Conservation (phyloP, 2,888 invertebrate species). For the Ormyrus rosae region DNA sequence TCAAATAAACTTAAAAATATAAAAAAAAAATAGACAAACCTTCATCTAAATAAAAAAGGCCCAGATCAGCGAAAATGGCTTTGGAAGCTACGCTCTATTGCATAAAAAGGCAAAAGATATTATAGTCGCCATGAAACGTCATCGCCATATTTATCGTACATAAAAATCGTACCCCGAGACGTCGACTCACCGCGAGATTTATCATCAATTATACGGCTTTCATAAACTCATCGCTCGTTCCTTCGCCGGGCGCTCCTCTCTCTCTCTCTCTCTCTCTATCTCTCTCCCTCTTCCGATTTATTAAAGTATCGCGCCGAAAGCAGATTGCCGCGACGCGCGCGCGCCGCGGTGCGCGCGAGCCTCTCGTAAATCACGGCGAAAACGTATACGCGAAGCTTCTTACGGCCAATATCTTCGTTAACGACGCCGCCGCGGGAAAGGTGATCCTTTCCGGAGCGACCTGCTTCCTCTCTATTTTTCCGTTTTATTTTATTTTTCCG, state of each 20-base stretch:
- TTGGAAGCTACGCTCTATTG: too few relatives aligned
- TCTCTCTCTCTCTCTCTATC: too few relatives aligned
- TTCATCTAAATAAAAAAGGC: too few relatives aligned
- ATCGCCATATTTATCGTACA: conserved; percentile 39
- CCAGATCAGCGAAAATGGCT: too few relatives aligned
- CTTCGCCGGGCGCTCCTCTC: too few relatives aligned
- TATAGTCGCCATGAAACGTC: conserved; percentile 32
- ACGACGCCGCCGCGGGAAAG: neutral
- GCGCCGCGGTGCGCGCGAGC: neutral
- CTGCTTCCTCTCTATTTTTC: conserved; percentile 37
- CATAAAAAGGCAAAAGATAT: neutral
- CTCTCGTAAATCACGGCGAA: conserved; percentile 20
- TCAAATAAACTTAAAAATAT: too few relatives aligned
- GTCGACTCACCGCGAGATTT: conserved; percentile 19
- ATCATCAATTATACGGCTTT: conserved; percentile 46
- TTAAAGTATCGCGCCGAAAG: conserved; percentile 44
- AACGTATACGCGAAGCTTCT: conserved; percentile 26
- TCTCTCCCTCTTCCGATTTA: conserved; percentile 17
- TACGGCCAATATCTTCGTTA: conserved; percentile 31
- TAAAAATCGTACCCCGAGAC: conserved; percentile 28
- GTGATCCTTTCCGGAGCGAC: neutral
- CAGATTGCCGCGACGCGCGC: conserved; percentile 27
- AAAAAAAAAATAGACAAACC: too few relatives aligned
- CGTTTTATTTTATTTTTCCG: neutral
- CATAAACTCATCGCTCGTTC: conserved; percentile 46